Percentiles rank a stretch among this genome's conserved stretches.
Evolutionary conservation across 2,113 vertebrate genomes (phyloP).

Genomic region (Varanus salvator): DNA sequence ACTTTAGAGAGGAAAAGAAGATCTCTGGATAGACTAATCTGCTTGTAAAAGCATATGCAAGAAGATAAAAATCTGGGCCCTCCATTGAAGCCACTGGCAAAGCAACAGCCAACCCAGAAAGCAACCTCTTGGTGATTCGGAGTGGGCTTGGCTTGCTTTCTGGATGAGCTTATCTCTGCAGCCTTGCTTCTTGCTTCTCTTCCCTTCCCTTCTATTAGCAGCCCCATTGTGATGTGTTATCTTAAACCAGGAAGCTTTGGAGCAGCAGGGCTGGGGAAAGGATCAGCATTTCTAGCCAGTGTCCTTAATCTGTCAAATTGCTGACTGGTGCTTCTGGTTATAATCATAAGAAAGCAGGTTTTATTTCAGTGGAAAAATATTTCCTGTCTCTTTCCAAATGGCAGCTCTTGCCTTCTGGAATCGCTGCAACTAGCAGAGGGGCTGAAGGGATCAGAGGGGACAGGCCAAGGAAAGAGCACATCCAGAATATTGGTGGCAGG

Average conservation of each 20-base stretch:
- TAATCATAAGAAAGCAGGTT: slow-evolving; percentile 4
- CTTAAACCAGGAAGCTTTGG: not conserved
- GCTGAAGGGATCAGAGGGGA: not conserved
- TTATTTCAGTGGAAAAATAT: slow-evolving; percentile 9
- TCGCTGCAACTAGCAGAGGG: not conserved
- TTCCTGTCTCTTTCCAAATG: not conserved
- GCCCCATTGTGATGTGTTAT: not conserved
- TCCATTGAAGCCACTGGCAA: not conserved
- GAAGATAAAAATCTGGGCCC: not conserved
- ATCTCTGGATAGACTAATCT: not conserved
- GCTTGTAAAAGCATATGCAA: not conserved
- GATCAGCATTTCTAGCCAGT: not conserved
- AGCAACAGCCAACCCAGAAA: no score
- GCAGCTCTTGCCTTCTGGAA: not conserved
- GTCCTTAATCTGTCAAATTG: slow-evolving; percentile 33
- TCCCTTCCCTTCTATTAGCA: slow-evolving; percentile 12
- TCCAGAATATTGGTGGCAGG: not conserved
- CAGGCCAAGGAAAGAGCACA: not conserved
- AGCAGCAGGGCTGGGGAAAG: not conserved
- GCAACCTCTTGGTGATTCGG: not conserved
- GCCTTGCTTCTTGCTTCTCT: not conserved
- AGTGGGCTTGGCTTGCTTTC: not conserved
- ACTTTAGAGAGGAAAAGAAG: not conserved
- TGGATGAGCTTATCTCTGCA: not conserved
- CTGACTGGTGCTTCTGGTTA: slow-evolving; percentile 11